These are phyloP conservation scores for Hippocampus guttulatus DNA, from an alignment of 2,113 vertebrate species.

Conservation along the genomic window DNA sequence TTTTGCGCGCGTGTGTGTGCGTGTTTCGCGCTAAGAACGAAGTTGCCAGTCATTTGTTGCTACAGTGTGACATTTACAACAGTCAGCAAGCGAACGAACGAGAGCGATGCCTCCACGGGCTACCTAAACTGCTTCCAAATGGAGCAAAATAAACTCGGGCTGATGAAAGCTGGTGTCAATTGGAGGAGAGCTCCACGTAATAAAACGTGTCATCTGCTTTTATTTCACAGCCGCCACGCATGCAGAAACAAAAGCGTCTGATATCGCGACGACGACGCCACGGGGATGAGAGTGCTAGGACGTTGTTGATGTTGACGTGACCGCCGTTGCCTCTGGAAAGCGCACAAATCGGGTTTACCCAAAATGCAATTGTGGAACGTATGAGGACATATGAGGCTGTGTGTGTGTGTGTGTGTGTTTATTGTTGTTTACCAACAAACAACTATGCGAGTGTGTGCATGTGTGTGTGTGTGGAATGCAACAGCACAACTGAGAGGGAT, in stretches of 20 bases:
- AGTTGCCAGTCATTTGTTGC: not conserved
- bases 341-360: not conserved
- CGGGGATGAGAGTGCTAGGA: not conserved
- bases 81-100: not conserved
- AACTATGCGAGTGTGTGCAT: not conserved
- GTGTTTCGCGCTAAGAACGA: too few species aligned
- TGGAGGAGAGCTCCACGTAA: not conserved
- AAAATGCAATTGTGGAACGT: not conserved
- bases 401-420: not conserved
- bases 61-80: not conserved
- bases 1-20: too few species aligned
- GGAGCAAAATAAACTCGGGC: not conserved
- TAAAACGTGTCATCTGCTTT: not conserved
- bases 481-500: too few species aligned
- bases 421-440: too few species aligned
- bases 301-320: not conserved
- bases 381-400: not conserved
- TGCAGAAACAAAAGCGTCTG: not conserved
- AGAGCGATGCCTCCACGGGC: not conserved
- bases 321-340: not conserved
- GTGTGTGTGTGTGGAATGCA: not conserved
- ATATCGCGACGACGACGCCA: not conserved
- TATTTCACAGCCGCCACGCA: not conserved
- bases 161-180: constrained; percentile 3
- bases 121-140: not conserved